Base-by-base conservation (phyloP, 2,797 vertebrate species). In the Dendrocincla tyrannina region DNA sequence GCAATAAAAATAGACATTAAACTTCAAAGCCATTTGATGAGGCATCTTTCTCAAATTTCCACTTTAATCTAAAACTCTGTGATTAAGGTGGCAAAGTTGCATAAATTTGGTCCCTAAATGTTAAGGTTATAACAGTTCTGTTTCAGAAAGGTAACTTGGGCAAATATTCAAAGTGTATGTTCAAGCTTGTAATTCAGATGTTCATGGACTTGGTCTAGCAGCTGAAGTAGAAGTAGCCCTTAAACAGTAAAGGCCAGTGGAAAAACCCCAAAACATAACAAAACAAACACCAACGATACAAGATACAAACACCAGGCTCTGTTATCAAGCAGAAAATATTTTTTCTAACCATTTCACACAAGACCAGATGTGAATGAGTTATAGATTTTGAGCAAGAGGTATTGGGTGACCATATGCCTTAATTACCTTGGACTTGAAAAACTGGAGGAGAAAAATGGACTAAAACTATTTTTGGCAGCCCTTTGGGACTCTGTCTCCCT, bases 111-210 rank as follows among this genome's bases (percentile, higher is more conserved):
- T 30, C 35, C 55, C 32, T 58, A 80, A 79, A 49, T 46, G 11
- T 77, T 76, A 84, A 17, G 39, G 22, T 16, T 13, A n/a, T 32
- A 81, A 22, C 25, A 28, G 23, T 7, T 67, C n/a, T n/a, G 11
- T 47, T 76, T 74, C 63, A 59, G 46, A 79, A 58, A 66, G 17
- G 55, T 22, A 47, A 17, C 11, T 42, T 67, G 63, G 46, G 28
- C 0, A 0, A 18, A 17, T 15, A 25, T 68, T 78, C 62, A 35
- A 30, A 2, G 2, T 11, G 6, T 50, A 58, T 2, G 0, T 37
- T 44, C 17, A 27, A 62, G 30, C 14, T 32, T 39, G 11, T 56
- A 68, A 81, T 47, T 70, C 37, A 78, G 58, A 39, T 53, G 33
- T 35, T 39, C 13, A 17, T 12, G 25, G 37, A 42, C n/a, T 85